Percentiles rank a stretch among this genome's conserved stretches.
Conservation (phyloP, 2,113 vertebrate species). For the Laticauda laticaudata region DNA sequence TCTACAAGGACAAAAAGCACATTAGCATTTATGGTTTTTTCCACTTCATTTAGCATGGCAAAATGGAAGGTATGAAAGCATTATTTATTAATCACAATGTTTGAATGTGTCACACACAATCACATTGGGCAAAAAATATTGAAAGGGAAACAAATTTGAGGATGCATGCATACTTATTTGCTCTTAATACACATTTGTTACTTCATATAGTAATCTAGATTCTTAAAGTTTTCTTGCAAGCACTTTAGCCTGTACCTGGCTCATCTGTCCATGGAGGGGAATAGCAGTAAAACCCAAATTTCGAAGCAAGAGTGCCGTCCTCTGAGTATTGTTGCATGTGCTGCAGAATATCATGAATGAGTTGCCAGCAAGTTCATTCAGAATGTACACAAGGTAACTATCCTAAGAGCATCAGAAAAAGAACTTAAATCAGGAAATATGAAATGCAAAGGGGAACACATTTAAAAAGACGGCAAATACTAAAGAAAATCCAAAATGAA, state of each 20-base stretch:
- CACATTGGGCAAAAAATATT: background rate
- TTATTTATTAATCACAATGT: background rate
- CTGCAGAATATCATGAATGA: conserved; percentile 98
- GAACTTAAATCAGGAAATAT: background rate
- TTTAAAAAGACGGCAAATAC: background rate
- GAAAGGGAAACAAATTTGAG: background rate
- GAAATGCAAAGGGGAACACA: background rate
- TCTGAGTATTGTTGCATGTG: conserved; percentile 93
- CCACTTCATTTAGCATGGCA: background rate
- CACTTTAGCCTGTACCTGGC: conserved; percentile 77
- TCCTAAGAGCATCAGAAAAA: conserved; percentile 73
- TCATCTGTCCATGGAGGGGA: conserved; percentile 96
- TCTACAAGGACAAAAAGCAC: conserved; percentile 68
- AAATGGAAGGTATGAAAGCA: background rate
- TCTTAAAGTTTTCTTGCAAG: background rate
- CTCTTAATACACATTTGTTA: background rate
- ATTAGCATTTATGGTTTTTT: background rate
- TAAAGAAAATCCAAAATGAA: background rate
- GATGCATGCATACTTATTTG: background rate
- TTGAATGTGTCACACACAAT: background rate
- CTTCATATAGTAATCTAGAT: background rate
- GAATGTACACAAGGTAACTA: conserved; percentile 93
- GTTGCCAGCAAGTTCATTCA: conserved; percentile 96
- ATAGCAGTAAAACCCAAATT: conserved; percentile 97
- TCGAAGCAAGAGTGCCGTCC: conserved; percentile 87